phyloP scores from a whole-genome alignment of 2,113 vertebrate species.

The Orthonyx spaldingii region DNA sequence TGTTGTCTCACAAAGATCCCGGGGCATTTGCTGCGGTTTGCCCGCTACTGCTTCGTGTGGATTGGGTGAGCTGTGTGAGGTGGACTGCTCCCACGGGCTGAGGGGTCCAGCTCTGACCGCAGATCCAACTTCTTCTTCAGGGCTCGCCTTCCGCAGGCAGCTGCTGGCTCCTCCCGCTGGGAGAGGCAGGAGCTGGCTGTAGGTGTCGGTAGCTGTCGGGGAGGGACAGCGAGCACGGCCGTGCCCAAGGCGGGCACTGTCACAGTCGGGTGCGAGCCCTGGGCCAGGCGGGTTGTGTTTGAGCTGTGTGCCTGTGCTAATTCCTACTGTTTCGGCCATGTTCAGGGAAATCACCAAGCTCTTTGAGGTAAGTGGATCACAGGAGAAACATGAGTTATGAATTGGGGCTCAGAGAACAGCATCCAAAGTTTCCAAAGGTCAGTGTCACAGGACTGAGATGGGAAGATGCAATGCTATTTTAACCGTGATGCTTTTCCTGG shows the following conservation, averaged over 20 bases:
- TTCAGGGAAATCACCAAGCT: not conserved
- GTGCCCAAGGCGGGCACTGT: fast-evolving
- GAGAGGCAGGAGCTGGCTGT: fast-evolving
- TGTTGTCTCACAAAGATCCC: not conserved
- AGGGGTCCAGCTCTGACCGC: not conserved
- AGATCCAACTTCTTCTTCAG: not conserved
- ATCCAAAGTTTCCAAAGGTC: not conserved
- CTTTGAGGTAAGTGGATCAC: slow-evolving; percentile 25
- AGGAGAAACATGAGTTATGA: fast-evolving
- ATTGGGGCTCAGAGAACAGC: not conserved
- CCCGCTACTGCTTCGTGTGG: fast-evolving
- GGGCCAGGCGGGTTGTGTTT: fast-evolving
- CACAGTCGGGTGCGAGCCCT: not conserved
- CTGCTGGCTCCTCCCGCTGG: not conserved
- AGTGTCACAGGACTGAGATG: not conserved
- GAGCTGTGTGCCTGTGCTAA: not conserved
- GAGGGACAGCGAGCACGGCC: fast-evolving
- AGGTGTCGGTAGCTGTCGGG: fast-evolving
- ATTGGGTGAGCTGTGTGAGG: fast-evolving
- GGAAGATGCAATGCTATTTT: not conserved
- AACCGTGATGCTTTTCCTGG: not conserved
- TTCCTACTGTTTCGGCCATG: not conserved
- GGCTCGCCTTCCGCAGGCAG: not conserved
- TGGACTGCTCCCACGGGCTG: not conserved
- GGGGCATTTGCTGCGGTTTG: fast-evolving